Evolutionary conservation across 2,113 vertebrate species (phyloP), one percentile per base, ranked within the genome.

Genomic region (Brienomyrus brachyistius): DNA sequence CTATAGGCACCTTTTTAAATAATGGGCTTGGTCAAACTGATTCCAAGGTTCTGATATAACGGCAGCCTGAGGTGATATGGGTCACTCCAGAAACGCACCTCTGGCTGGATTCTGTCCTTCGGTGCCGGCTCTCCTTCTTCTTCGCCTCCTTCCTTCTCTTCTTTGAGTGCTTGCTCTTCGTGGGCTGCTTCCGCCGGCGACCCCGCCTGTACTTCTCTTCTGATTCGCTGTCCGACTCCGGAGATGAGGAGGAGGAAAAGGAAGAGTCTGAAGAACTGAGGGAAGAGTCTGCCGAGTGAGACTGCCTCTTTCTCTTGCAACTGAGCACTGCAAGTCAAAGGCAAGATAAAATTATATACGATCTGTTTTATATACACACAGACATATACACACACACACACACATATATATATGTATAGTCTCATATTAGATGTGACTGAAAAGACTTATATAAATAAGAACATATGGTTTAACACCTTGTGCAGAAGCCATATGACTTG

Each of bases 221-320:
- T 0, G 94, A 94, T 90, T 98, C 97, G 50, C 91, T 94, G 90
- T 96, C 96, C 11, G 96, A 97, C 77, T 97, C 97, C 8, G 93
- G 94, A 0, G 96, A 97, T 1, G 95, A 96, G 47, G 96, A 95
- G 86, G 93, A 95, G 45, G 94, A 95, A 56, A 96, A 96, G 9
- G 95, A 94, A 0, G 92, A 93, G 45, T 94, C 93, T 0, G 88
- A 96, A 70, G 93, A 96, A 92, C 95, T 95, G 88, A 93, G 93
- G 70, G 97, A 97, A 31, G 96, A 97, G 77, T 96, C 96, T 0
- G 96, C 96, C 83, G 94, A 97, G 93, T 95, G 93, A 0, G 97
- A 95, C 1, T 93, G 91, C 21, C 96, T 95, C 91, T 96, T 97
- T 92, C 95, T 97, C 93, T 97, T 97, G 92, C 96, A 97, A 93